Evolutionary conservation across 2,113 vertebrate species (phyloP), one percentile per base, ranked within the genome.

Genomic region (Entosphenus tridentatus): DNA sequence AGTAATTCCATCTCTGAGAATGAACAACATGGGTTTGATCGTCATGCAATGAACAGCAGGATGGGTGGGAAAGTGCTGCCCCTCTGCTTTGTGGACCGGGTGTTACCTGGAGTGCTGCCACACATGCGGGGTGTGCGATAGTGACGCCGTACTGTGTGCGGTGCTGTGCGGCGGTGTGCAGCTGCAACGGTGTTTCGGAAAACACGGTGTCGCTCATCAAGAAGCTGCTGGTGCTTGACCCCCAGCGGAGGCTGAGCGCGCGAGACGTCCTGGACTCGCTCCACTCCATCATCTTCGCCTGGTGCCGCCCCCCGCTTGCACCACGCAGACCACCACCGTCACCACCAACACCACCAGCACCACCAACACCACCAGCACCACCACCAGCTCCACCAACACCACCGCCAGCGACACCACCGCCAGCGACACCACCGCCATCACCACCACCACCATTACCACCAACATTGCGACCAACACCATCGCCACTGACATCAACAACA

Each of bases 121-220:
- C 39, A 39, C 39, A 39, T 39, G 39, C 39, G 9, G 62, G 10
- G 62, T 8, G n/a, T n/a, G 62, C n/a, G 10, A 21, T 67, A 21
- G n/a, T 21, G n/a, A 67, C 67, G 55, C 58, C 39, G 55, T 56
- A 55, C 57, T 14, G 69, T 58, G 57, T 57, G 57, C 54, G 55
- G 54, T 57, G 9, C 16, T 11, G 54, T 70, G 57, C 57, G 16
- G 54, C 55, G 69, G 59, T 55, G 13, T 55, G 9, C 77, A 98
- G 93, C 78, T 92, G 96, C 1, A 90, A 92, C 1, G 83, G 95
- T 2, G 92, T 97, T 75, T 98, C 93, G 0, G 93, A 98, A 72
- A 98, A 83, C 81, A 98, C 93, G 0, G 93, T 97, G 76, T 92
- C 88, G 79, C 83, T 98, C 77, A 98, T 98, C 77, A 85, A 88